Evolutionary conservation across 1,140 invertebrate genomes (phyloP).

Genomic region (Phymorhynchus buccinoides): DNA sequence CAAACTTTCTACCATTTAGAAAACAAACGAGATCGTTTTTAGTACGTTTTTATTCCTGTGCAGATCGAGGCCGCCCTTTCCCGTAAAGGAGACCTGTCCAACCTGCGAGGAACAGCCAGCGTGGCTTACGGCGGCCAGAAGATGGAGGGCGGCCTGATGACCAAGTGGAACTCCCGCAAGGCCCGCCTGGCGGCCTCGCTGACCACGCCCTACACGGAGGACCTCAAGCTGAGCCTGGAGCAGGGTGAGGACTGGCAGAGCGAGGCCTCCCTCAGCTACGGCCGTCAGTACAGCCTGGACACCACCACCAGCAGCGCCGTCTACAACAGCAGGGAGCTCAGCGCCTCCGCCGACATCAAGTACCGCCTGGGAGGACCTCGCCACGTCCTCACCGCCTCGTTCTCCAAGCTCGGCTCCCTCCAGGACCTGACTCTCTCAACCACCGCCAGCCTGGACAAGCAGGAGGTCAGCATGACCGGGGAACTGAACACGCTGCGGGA

Average conservation of each 20-base stretch:
- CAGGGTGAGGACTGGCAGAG: slow-evolving; percentile 16
- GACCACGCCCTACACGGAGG: slow-evolving; percentile 28
- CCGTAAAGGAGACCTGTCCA: slow-evolving; percentile 30
- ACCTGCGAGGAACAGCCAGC: slow-evolving; percentile 15
- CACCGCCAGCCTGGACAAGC: slow-evolving; percentile 15
- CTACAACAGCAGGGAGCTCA: slow-evolving; percentile 2
- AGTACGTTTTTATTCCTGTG: background rate
- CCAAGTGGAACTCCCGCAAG: slow-evolving; percentile 31
- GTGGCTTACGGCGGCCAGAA: slow-evolving; percentile 17
- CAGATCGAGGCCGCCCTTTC: slow-evolving; percentile 27
- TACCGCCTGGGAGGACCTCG: slow-evolving; percentile 31
- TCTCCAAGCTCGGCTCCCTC: slow-evolving; percentile 24
- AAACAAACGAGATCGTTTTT: too few relatives aligned
- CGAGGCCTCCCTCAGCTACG: slow-evolving; percentile 24
- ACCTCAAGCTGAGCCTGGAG: slow-evolving; percentile 27
- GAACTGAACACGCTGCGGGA: slow-evolving; percentile 13
- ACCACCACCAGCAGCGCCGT: background rate
- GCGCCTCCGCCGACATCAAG: slow-evolving; percentile 17
- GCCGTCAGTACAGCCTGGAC: slow-evolving; percentile 26
- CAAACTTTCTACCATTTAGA: too few relatives aligned
- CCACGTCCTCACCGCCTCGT: background rate
- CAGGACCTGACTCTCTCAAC: slow-evolving; percentile 23
- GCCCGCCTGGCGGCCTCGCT: background rate
- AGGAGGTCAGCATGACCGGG: slow-evolving; percentile 28
- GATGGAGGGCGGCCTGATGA: slow-evolving; percentile 20